Base-by-base conservation (phyloP, 2,888 invertebrate genomes). In the Gymnocheta viridis region DNA sequence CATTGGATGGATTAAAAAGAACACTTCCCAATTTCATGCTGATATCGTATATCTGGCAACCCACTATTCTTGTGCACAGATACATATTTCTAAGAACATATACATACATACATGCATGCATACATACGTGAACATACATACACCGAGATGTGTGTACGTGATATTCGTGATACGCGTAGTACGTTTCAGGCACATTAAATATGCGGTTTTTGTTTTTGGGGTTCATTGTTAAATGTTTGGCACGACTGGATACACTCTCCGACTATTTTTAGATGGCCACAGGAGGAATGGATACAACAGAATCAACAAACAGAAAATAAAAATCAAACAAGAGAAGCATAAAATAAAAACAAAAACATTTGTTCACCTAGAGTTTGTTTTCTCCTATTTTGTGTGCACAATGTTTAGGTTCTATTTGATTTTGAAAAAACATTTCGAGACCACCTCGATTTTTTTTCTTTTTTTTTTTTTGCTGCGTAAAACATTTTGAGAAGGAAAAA, bases 231-330 rank as follows among this genome's bases (percentile, higher is more conserved):
- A 64, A 69, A 69, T 62, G 67, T 24, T 62, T 51, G 66, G 70
- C 66, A 51, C 66, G 49, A 72, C 72, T 47, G 47, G 49, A 58
- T 62, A 69, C 35, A 58, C 44, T 60, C 44, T 32, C 66, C 24
- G 51, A 56, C 73, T 82, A 82, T 78, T 78, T 82, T 69, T 82
- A 78, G 78, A 74, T 64, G 78, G 38, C 73, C 72, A 73, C 73
- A 60, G 78, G 51, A 72, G 82, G 32, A 60, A 64, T 24, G 62
- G 22, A 47, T 76, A 60, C 38, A 27, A 70, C 2, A 67, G 51
- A 49, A 38, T 32, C 35, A 58, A 58, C 24, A 73, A 73, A 73
- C 58, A 62, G 12, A 54, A 5, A 58, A 12, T 24, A 17, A 41
- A 47, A 27, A 69, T 72, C 2, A 35, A 60, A n/a, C 72, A 51